Percentiles rank a stretch among this genome's conserved stretches.
phyloP scores from a whole-genome alignment of 2,797 vertebrate genomes.

The Mustela erminea region DNA sequence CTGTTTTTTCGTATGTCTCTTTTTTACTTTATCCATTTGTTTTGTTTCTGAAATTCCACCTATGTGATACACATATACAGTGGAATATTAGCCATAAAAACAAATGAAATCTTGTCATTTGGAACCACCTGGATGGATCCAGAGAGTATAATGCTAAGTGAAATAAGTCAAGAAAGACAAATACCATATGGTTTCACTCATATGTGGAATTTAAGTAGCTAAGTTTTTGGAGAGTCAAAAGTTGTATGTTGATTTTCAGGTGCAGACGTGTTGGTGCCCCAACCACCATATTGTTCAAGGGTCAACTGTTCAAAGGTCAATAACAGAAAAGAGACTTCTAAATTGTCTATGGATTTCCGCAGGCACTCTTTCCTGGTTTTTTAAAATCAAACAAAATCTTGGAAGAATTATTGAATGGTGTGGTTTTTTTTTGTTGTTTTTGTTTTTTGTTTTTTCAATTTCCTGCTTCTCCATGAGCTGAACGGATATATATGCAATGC shows the following conservation, averaged over 20 bases:
- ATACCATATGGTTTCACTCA: neutral
- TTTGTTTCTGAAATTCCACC: neutral
- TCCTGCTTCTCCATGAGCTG: neutral
- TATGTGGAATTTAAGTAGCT: neutral
- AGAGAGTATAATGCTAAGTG: neutral
- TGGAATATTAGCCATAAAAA: neutral
- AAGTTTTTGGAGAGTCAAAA: neutral
- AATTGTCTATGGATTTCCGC: neutral
- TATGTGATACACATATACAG: neutral
- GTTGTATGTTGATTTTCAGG: neutral
- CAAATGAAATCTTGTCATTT: neutral
- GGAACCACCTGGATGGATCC: neutral
- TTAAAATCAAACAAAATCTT: neutral
- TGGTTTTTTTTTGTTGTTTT: too few relatives aligned
- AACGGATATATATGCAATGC: neutral
- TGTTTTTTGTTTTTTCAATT: neutral
- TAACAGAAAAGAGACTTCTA: neutral
- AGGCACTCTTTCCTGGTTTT: neutral
- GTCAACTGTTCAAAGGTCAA: neutral
- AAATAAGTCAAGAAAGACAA: neutral
- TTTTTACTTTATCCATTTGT: neutral
- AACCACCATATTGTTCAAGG: neutral
- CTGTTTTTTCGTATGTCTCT: neutral
- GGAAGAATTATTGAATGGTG: neutral
- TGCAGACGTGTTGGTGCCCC: neutral